Conservation (phyloP, 2,888 invertebrate species). For the Sesia bembeciformis region DNA sequence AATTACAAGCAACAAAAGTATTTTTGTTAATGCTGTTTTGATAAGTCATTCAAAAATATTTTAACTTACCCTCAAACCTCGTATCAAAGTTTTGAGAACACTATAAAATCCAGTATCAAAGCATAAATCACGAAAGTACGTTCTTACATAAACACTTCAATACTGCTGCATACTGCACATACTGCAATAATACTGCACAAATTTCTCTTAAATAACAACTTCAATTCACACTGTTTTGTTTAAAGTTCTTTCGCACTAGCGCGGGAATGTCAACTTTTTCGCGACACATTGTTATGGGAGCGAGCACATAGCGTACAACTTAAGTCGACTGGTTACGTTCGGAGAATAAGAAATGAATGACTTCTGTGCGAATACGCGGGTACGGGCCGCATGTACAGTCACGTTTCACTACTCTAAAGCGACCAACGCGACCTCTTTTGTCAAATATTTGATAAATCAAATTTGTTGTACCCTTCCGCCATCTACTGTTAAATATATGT, state of each 20-base stretch:
- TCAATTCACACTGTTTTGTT: slow-evolving; percentile 55
- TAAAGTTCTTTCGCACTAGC: slow-evolving; percentile 40
- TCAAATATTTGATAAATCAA: too few species aligned
- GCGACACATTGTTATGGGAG: slow-evolving; percentile 43
- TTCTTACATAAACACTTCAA: slow-evolving; percentile 41
- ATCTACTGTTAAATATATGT: too few species aligned
- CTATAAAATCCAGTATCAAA: slow-evolving; percentile 30
- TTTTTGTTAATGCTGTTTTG: too few species aligned
- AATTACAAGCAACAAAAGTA: too few species aligned
- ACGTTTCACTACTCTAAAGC: too few species aligned
- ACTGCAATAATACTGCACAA: slow-evolving; percentile 44
- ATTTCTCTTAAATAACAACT: slow-evolving; percentile 36
- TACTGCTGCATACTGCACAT: too few species aligned
- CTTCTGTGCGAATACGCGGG: background rate
- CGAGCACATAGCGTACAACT: slow-evolving; percentile 43
- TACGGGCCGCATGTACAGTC: background rate
- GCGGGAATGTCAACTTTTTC: slow-evolving; percentile 54
- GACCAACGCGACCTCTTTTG: too few species aligned
- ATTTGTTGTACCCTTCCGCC: too few species aligned
- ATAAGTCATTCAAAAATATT: slow-evolving; percentile 3
- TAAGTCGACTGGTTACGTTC: slow-evolving; percentile 44
- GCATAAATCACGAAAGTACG: slow-evolving; percentile 35
- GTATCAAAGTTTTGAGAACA: slow-evolving; percentile 1
- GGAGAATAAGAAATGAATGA: slow-evolving; percentile 50
- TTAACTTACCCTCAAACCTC: slow-evolving; percentile 38